phyloP scores from a whole-genome alignment of 2,888 invertebrate species.

The Chrysina gloriosa region DNA sequence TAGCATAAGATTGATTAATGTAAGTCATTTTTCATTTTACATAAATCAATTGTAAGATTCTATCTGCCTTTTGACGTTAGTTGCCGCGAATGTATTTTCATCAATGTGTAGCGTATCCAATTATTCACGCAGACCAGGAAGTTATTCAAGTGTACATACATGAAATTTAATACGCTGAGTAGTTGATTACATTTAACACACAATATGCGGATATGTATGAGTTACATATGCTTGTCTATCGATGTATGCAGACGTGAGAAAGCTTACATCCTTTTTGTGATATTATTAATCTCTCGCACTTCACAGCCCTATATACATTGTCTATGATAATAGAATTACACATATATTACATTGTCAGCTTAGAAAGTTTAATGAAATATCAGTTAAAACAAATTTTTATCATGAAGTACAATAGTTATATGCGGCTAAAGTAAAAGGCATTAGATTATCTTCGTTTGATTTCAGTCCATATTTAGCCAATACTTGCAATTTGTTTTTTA shows the following conservation, averaged over 20 bases:
- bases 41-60: slow-evolving; percentile 15
- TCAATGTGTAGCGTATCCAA: neutral
- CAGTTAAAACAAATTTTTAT: no score
- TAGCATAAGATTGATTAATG: slow-evolving; percentile 14
- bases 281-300: neutral
- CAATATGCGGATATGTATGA: neutral
- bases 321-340: no score
- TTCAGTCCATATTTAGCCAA: no score
- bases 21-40: slow-evolving; percentile 9
- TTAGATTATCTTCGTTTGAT: no score
- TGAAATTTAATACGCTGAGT: slow-evolving; percentile 25
- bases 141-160: slow-evolving; percentile 12
- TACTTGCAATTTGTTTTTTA: no score
- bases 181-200: slow-evolving; percentile 13
- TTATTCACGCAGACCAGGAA: slow-evolving; percentile 31
- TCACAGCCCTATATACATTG: no score
- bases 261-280: neutral
- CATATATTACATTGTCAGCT: no score
- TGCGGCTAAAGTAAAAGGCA: no score
- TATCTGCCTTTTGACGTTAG: neutral
- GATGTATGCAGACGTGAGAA: no score
- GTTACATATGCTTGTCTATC: neutral
- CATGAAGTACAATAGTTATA: no score
- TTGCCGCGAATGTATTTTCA: slow-evolving; percentile 7
- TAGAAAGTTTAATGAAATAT: no score